Percentiles rank a stretch among this genome's conserved stretches.
Evolutionary conservation across 1,140 invertebrate species (phyloP).

Genomic region (Acromyrmex charruanus): DNA sequence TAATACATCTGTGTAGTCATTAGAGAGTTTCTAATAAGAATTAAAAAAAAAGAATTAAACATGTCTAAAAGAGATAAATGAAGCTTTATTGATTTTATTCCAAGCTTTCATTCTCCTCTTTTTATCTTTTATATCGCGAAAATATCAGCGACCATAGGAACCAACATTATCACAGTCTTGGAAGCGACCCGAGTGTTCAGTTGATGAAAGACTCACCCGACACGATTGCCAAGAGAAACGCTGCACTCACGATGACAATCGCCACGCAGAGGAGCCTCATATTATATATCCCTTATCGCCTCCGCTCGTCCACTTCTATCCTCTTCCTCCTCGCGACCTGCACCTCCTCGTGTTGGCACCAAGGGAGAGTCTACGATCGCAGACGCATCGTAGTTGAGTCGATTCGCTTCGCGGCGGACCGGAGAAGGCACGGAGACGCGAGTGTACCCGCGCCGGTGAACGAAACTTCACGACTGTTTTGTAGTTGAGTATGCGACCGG

Average conservation of each 20-base stretch:
- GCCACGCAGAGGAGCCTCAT: slow-evolving; percentile 79
- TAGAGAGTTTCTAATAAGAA: background rate
- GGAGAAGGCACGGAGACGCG: slow-evolving; percentile 10
- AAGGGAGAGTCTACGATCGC: slow-evolving; percentile 15
- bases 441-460: slow-evolving; percentile 41
- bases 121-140: background rate
- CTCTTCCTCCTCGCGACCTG: slow-evolving; percentile 18
- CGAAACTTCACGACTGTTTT: slow-evolving; percentile 67
- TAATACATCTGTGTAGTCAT: no score
- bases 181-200: background rate
- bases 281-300: slow-evolving; percentile 68
- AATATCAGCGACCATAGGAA: background rate
- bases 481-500: slow-evolving; percentile 25
- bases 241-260: slow-evolving; percentile 72
- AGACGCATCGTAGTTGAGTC: slow-evolving; percentile 38
- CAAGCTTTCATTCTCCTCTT: background rate
- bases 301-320: slow-evolving; percentile 16
- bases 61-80: background rate
- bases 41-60: background rate
- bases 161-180: background rate
- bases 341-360: slow-evolving; percentile 21
- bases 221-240: slow-evolving; percentile 78
- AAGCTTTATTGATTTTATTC: background rate
- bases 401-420: background rate
- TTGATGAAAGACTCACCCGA: slow-evolving; percentile 75